Evolutionary conservation across 1,140 invertebrate species (phyloP).

Genomic region (Bombus confusus): DNA sequence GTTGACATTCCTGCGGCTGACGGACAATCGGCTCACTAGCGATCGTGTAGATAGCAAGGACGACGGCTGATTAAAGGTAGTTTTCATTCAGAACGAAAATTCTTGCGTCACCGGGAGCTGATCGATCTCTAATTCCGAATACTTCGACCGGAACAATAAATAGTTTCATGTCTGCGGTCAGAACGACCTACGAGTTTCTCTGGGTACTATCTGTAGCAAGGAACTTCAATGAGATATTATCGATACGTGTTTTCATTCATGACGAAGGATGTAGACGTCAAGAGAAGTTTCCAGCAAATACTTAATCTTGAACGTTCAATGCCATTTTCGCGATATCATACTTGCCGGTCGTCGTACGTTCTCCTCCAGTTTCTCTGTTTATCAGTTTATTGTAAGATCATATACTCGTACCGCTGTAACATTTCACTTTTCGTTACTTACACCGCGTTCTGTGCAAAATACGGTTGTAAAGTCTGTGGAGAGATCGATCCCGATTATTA

Average conservation of each 20-base stretch:
- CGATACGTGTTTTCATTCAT: background rate
- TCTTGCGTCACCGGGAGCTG: background rate
- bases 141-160: background rate
- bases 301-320: background rate
- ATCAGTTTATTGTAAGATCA: background rate
- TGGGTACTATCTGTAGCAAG: background rate
- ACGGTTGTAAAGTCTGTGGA: background rate
- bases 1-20: slow-evolving; percentile 53
- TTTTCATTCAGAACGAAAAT: background rate
- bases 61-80: background rate
- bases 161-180: background rate
- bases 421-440: background rate
- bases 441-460: background rate
- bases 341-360: background rate
- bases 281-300: background rate
- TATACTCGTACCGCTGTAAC: background rate
- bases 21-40: slow-evolving; percentile 5
- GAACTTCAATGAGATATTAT: background rate
- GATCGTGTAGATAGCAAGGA: background rate
- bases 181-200: background rate
- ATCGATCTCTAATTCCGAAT: background rate
- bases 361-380: background rate
- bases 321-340: background rate
- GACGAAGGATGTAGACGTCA: background rate
- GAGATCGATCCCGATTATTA: background rate